phyloP scores from a whole-genome alignment of 2,113 vertebrate species.

The Chlamydotis undulata region DNA sequence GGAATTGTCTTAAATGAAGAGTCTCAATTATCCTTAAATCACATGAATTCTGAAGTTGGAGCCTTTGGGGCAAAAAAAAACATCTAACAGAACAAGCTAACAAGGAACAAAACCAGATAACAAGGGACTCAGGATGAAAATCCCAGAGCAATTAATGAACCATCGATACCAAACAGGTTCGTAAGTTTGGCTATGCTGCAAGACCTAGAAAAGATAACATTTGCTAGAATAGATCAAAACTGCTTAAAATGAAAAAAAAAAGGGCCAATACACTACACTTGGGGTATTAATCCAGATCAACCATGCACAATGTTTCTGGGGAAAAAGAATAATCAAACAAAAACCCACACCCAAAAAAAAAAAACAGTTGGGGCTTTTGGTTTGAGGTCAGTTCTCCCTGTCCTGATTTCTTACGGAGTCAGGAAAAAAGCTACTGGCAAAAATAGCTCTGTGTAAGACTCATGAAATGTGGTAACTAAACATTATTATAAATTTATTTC shows the following conservation, averaged over 20 bases:
- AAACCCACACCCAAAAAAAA: not conserved
- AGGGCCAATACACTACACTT: not conserved
- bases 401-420: not conserved
- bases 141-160: not conserved
- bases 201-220: not conserved
- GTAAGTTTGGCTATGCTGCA: not conserved
- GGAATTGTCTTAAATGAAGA: not conserved
- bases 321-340: not conserved
- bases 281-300: not conserved
- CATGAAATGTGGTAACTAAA: slow-evolving; percentile 14
- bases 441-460: not conserved
- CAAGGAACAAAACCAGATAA: not conserved
- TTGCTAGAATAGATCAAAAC: not conserved
- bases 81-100: not conserved
- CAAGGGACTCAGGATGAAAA: not conserved
- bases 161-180: not conserved
- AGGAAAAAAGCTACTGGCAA: not conserved
- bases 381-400: not conserved
- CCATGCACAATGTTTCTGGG: not conserved
- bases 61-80: not conserved
- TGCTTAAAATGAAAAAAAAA: not conserved
- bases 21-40: not conserved
- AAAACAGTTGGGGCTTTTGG: not conserved
- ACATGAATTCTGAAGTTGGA: not conserved
- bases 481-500: slow-evolving; percentile 51